Conservation (phyloP, 2,888 invertebrate genomes). For the Pammene aurita region DNA sequence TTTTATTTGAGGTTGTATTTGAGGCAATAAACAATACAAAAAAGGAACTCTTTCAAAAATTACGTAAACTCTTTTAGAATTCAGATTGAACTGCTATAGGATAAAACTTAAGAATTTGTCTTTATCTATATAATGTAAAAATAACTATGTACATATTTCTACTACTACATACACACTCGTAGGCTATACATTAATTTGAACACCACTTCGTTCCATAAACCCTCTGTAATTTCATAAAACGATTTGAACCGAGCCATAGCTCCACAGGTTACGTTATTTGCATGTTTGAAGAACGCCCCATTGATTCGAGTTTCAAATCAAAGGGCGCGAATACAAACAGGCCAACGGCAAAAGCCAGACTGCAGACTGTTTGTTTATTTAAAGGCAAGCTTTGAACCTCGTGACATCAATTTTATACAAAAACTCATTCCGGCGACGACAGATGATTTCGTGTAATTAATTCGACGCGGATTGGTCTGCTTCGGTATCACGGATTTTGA, state of each 20-base stretch:
- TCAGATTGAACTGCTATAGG: no score
- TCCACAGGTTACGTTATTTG: constrained; percentile 39
- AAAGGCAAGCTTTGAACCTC: constrained; percentile 37
- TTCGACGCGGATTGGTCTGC: constrained; percentile 26
- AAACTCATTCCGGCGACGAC: constrained; percentile 38
- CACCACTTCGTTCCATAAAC: background rate
- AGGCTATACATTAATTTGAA: background rate
- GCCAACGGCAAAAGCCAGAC: constrained; percentile 39
- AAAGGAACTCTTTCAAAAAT: no score
- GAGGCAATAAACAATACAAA: no score
- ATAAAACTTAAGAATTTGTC: no score
- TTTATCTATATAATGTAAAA: no score
- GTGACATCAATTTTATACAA: constrained; percentile 39
- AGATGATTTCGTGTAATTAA: constrained; percentile 35
- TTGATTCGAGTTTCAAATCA: constrained; percentile 39
- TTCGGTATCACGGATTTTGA: constrained; percentile 22
- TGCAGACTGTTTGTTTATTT: constrained; percentile 41
- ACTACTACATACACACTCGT: no score
- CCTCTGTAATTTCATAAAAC: constrained; percentile 8
- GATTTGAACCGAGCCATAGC: constrained; percentile 9
- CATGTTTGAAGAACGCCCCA: constrained; percentile 37
- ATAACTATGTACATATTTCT: background rate
- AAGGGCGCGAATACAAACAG: constrained; percentile 40
- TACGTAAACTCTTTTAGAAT: no score
- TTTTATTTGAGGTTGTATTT: no score